Base-by-base conservation (phyloP, 2,888 invertebrate genomes). In the Teleogryllus oceanicus region DNA sequence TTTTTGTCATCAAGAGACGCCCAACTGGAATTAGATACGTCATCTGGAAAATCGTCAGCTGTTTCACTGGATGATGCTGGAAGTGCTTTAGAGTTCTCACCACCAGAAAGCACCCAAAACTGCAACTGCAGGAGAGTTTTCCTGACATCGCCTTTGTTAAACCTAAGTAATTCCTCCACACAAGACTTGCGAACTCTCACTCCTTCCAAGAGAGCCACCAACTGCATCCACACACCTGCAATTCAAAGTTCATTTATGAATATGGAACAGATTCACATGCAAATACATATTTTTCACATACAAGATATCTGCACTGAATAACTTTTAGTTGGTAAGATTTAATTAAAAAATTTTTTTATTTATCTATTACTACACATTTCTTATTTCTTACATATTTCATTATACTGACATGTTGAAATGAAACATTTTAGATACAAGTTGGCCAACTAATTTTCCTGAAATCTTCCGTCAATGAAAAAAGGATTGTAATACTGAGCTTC, bases 71-170 rank as follows among this genome's bases (percentile, higher is more conserved):
- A 21, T 16, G 21, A 3, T 21, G 50, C 74, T 20, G 76, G 18
- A 10, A 76, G 50, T 49, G 75, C 10, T 21, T 78, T 37, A 16
- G 24, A 13, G 74, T 75, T 74, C n/a, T 80, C 51, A 74, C 82
- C 83, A n/a, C 85, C 85, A 79, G 91, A 91, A 82, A 90, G 88
- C 83, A 92, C 87, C 86, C 92, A 91, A 86, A 92, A 94, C 85
- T 95, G 94, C 82, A 95, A 87, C 84, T 92, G 92, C 80, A 94
- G 89, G 75, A 94, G 88, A 18, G 93, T 91, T 87, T 91, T 92
- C 79, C 95, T 89, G 77, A 94, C 88, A 87, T 95, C 94, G 11
- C 93, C 92, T 77, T 88, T 89, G 84, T 91, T 91, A 81, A 88
- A 89, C 80, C 91, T 88, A 81, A 93, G 88, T 74, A 93, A 85